Base-by-base conservation (phyloP, 1,140 invertebrate species). In the Heliconius hewitsoni region DNA sequence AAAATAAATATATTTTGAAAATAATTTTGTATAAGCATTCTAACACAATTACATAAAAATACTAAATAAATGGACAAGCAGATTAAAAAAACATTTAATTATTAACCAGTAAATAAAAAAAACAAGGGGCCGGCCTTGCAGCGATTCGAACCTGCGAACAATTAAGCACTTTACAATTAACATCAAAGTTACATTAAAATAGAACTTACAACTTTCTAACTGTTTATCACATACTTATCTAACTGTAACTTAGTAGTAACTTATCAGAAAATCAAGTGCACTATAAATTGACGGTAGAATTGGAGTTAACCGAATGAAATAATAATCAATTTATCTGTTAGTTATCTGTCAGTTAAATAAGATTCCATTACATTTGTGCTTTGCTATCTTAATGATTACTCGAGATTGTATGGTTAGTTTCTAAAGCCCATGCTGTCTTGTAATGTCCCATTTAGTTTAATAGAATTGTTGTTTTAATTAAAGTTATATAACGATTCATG, bases 261-360 rank as follows among this genome's bases (percentile, higher is more conserved):
- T 66, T 66, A 66, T 66, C 60, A 66, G 19, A 3, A 4, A 23
- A 30, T 66, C 60, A 66, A 66, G 3, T 66, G 27, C 23, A 66
- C 13, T 1, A 66, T 66, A 66, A 66, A 66, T 66, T 66, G 60
- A 18, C 60, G 27, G 27, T n/a, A 30, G 23, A 27, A 23, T 66
- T 66, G 13, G 30, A 66, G 60, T 66, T 66, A 66, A 27, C 27
- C 13, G 13, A 66, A 27, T 27, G 27, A 66, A 46, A 66, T 66
- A 66, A 66, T 66, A 66, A 66, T 18, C 11, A 66, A 66, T 66
- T 66, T 66, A 66, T 66, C 60, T 66, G 60, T 66, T 66, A 66
- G 4, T 66, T 66, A 66, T 66, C 60, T 66, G 60, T 66, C 27
- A 66, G 60, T 66, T 66, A 66, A 66, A 66, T 66, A 16, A 66